Percentiles rank a stretch among this genome's conserved stretches.
phyloP scores from a whole-genome alignment of 2,888 invertebrate genomes.

The Meghimatium bilineatum region DNA sequence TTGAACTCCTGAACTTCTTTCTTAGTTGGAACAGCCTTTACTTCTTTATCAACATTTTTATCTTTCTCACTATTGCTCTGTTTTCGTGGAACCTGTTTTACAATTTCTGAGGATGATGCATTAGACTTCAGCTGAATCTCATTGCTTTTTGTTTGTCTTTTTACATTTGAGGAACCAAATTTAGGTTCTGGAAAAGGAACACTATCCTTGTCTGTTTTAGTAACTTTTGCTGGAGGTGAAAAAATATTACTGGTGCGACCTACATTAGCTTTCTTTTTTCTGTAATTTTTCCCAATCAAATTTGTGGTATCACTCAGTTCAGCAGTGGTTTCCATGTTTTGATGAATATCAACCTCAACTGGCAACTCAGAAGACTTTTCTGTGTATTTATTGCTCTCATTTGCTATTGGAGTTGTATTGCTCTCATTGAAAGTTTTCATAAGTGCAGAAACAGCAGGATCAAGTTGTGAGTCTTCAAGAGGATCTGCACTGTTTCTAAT shows the following conservation, averaged over 20 bases:
- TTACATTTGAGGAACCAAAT: not conserved
- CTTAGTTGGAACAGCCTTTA: constrained; percentile 36
- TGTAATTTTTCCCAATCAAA: not conserved
- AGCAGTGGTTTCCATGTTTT: not conserved
- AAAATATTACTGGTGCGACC: not conserved
- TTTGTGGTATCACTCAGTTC: not conserved
- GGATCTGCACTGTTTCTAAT: not conserved
- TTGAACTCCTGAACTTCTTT: constrained; percentile 36
- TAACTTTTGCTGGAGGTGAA: too few relatives aligned
- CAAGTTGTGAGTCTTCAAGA: not conserved
- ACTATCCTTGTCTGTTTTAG: constrained; percentile 22
- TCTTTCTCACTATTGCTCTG: not conserved
- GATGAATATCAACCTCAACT: not conserved
- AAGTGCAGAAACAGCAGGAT: too few relatives aligned
- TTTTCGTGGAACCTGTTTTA: not conserved
- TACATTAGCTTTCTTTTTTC: not conserved
- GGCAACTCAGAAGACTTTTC: not conserved
- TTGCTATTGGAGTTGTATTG: not conserved
- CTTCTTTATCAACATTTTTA: constrained; percentile 44
- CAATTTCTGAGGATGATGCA: not conserved
- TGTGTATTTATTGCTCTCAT: not conserved
- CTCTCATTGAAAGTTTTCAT: not conserved
- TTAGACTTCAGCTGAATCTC: not conserved
- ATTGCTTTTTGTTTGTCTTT: not conserved
- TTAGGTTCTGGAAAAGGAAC: constrained; percentile 23